phyloP scores from a whole-genome alignment of 2,113 vertebrate species.

The Abramis brama region DNA sequence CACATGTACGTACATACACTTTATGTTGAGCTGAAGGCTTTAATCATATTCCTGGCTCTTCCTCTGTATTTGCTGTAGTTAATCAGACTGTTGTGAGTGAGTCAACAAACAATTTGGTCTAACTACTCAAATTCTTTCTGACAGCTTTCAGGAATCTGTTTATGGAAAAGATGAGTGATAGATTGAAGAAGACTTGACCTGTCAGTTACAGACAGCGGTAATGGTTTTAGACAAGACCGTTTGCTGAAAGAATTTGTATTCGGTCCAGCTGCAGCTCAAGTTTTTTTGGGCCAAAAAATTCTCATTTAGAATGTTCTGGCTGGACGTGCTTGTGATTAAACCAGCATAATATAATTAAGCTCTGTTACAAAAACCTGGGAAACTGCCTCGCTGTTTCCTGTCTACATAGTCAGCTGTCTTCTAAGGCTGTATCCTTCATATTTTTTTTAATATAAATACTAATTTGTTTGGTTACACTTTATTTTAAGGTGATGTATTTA shows the following conservation, averaged over 20 bases:
- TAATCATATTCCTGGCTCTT: slow-evolving; percentile 47
- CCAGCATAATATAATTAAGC: background rate
- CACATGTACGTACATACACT: slow-evolving; percentile 17
- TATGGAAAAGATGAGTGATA: slow-evolving; percentile 44
- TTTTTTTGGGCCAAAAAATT: background rate
- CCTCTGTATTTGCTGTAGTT: slow-evolving; percentile 15
- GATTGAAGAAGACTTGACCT: slow-evolving; percentile 21
- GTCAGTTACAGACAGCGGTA: slow-evolving; percentile 32
- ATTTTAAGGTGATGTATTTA: too few species aligned
- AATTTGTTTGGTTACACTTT: too few species aligned
- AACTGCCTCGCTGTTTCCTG: background rate
- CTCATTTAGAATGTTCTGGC: slow-evolving; percentile 2
- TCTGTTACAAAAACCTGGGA: background rate
- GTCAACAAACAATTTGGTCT: slow-evolving; percentile 44
- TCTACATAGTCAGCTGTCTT: background rate
- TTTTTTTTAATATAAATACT: background rate
- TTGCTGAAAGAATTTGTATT: slow-evolving; percentile 21
- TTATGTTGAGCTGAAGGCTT: slow-evolving; percentile 10
- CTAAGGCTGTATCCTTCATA: background rate
- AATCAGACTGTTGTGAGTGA: slow-evolving; percentile 37
- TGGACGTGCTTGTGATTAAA: background rate
- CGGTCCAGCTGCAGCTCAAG: slow-evolving; percentile 6
- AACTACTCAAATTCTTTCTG: slow-evolving; percentile 22
- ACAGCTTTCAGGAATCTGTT: slow-evolving; percentile 23
- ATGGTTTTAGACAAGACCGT: slow-evolving; percentile 36